These are phyloP conservation scores for Gymnothorax reevesii DNA, from an alignment of 2,797 vertebrate species.

Conservation along the genomic window DNA sequence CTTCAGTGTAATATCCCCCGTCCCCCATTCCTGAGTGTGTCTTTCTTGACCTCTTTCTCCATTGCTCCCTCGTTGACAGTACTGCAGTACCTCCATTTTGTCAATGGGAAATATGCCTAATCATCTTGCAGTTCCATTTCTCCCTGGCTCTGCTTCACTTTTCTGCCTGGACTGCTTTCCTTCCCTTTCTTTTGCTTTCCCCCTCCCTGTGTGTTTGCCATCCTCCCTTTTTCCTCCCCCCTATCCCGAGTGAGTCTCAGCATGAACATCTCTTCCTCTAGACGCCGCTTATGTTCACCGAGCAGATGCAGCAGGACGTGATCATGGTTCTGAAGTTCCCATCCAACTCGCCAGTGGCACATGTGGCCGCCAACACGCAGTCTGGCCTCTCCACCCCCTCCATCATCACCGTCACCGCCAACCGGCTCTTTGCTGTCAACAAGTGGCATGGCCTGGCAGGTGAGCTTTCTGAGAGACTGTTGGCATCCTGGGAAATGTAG, in stretches of 20 bases:
- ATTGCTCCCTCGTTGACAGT: too few species aligned
- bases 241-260: conserved; percentile 54
- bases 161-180: not conserved
- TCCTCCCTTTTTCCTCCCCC: conserved; percentile 12
- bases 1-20: too few species aligned
- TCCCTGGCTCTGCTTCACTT: not conserved
- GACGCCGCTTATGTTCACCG: conserved; percentile 97
- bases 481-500: not conserved
- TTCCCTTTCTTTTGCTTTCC: conserved; percentile 8
- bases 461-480: conserved; percentile 59
- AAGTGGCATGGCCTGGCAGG: conserved; percentile 94
- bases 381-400: conserved; percentile 80
- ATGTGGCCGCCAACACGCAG: conserved; percentile 93
- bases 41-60: too few species aligned
- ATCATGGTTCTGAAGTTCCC: conserved; percentile 99
- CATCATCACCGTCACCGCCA: conserved; percentile 95
- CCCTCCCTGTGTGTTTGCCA: conserved; percentile 45
- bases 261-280: conserved; percentile 98
- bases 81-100: too few species aligned
- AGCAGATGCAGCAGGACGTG: conserved; percentile 97
- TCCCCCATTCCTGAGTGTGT: too few species aligned
- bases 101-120: too few species aligned
- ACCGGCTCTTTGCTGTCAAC: conserved; percentile 92
- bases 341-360: conserved; percentile 94
- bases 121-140: not conserved